Conservation (phyloP, 2,113 vertebrate genomes). For the Peromyscus polionotus region DNA sequence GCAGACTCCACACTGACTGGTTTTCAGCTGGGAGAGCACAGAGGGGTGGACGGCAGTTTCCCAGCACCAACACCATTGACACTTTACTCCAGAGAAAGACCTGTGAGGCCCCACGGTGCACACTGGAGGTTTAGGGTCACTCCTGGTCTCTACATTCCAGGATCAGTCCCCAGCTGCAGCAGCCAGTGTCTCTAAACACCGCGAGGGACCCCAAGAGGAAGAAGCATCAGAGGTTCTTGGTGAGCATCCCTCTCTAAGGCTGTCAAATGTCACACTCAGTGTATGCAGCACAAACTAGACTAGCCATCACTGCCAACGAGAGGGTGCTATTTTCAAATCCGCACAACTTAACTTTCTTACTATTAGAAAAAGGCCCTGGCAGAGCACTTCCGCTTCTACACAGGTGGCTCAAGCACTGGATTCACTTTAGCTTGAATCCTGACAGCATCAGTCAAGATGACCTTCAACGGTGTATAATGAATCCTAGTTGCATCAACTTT, state of each 20-base stretch:
- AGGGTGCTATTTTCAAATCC: conserved; percentile 26
- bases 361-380: background rate
- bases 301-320: background rate
- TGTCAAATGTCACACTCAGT: background rate
- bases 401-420: background rate
- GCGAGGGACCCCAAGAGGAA: background rate
- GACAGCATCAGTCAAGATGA: background rate
- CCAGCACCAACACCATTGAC: background rate
- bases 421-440: background rate
- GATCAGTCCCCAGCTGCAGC: background rate
- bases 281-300: background rate
- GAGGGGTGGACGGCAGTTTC: background rate
- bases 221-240: accelerated
- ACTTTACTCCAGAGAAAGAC: background rate
- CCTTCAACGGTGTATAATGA: background rate
- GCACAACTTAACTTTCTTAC: conserved; percentile 24
- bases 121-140: background rate
- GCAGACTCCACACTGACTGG: background rate
- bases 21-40: background rate
- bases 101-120: background rate
- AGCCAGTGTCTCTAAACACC: background rate
- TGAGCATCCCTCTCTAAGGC: background rate
- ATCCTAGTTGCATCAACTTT: background rate
- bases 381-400: background rate
- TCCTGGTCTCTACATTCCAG: background rate